Base-by-base conservation (phyloP, 2,888 invertebrate genomes). In the Spialia ferax region DNA sequence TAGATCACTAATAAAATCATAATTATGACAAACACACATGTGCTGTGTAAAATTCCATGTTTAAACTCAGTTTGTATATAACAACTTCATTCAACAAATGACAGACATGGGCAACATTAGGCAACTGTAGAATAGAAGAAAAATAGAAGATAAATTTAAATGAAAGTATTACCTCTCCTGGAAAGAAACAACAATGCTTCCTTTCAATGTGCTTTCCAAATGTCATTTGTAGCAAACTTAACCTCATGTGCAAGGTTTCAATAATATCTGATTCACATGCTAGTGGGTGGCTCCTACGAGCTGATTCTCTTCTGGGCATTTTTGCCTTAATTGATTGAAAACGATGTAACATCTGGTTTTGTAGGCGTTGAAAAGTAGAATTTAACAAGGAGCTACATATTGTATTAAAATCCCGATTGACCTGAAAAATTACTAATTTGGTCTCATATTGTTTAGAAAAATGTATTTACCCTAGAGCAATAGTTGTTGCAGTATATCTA, bases 191-290 rank as follows among this genome's bases (percentile, higher is more conserved):
- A 85, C 98, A 98, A 82, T 98, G 97, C 83, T 97, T 97, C 78
- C 97, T 95, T 86, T 98, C 98, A 83, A 99, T 98, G 86, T 98
- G 98, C 90, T 98, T 98, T 62, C 98, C 98, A 93, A 98, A 98
- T 20, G 98, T 97, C 98, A 98, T 98, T 89, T 98, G 98, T 71
- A 99, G 93, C 68, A 99, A 92, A 63, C 98, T 98, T 61, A 99
- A 95, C 74, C 98, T 95, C 96, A 98, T 99, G 82, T 98, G 98
- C 74, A 98, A 94, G 0, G 98, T 98, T 89, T 98, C 98, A 81
- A 98, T 96, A 56, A 98, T 98, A 87, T 98, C 98, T 45, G 97
- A 97, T 91, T 98, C 98, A 82, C 98, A 97, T 23, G 98, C 98
- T 76, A 98, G 91, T 0, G 97, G 97, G 87, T 99, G 99, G 85